A percentile compares a stretch with the other conserved stretches of the same genome.
Evolutionary conservation across 1,140 invertebrate species (phyloP).

Genomic region (Cotesia vestalis): DNA sequence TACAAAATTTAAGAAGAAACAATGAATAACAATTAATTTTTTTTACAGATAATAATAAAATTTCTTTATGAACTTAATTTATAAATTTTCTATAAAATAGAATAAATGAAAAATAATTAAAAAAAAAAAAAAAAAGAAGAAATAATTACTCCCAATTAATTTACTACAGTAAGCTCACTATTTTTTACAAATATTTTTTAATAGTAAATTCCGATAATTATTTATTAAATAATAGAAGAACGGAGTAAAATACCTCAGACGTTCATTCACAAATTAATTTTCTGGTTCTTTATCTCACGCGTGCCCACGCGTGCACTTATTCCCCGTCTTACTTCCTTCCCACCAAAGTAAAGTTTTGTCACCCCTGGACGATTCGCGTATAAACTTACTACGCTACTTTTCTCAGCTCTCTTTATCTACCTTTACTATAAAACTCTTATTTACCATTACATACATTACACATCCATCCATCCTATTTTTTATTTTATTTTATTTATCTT

Average conservation of each 20-base stretch:
- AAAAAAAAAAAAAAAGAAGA: no score
- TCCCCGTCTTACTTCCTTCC: constrained; percentile 14
- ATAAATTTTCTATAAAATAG: no score
- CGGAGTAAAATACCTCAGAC: constrained; percentile 2
- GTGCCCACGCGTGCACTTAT: constrained; percentile 11
- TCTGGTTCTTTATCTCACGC: not conserved
- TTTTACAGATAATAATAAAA: no score
- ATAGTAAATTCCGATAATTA: not conserved
- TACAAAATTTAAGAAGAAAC: no score
- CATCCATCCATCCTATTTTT: not conserved
- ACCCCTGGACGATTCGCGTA: constrained; percentile 18
- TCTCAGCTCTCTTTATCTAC: no score
- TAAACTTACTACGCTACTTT: no score
- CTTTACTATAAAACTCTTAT: no score
- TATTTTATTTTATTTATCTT: constrained; percentile 7
- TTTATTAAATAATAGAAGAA: not conserved
- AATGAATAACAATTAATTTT: no score
- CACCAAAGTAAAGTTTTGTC: not conserved
- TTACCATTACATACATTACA: not conserved
- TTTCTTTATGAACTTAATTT: no score
- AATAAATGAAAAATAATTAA: no score
- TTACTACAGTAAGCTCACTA: not conserved
- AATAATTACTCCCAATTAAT: not conserved
- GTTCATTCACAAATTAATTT: constrained; percentile 13
- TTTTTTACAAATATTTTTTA: not conserved